Conservation (phyloP, 1,140 invertebrate species). For the Marisa cornuarietis region DNA sequence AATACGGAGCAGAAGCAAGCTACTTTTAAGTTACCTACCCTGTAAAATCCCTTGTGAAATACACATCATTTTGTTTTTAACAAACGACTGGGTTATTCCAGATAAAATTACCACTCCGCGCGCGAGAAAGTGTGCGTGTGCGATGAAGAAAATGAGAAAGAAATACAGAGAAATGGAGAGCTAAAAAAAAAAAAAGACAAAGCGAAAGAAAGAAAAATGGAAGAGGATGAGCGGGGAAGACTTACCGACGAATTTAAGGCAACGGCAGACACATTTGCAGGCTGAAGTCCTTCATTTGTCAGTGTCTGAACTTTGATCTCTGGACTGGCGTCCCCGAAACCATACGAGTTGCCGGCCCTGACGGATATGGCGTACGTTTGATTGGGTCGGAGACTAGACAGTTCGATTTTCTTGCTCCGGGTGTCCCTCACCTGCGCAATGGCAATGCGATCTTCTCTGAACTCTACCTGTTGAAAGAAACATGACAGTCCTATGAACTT, state of each 20-base stretch:
- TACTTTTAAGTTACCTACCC: no score
- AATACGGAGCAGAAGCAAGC: no score
- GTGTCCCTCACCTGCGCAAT: slow-evolving; percentile 3
- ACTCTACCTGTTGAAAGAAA: no score
- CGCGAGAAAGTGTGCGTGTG: not conserved
- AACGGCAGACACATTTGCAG: slow-evolving; percentile 29
- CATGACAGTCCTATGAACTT: no score
- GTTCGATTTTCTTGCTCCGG: not conserved
- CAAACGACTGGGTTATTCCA: no score
- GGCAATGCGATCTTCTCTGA: no score
- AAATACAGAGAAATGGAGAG: not conserved
- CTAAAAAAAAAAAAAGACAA: not conserved
- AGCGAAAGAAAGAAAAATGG: not conserved
- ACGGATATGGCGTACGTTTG: slow-evolving; percentile 19
- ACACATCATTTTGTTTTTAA: no score
- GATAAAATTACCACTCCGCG: no score
- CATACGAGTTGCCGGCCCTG: slow-evolving; percentile 9
- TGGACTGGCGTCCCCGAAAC: slow-evolving; percentile 3
- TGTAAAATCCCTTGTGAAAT: no score
- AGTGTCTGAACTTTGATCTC: slow-evolving; percentile 24
- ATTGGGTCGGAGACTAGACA: slow-evolving; percentile 16
- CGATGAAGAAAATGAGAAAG: not conserved
- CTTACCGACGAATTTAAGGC: slow-evolving; percentile 31
- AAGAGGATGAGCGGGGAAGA: not conserved
- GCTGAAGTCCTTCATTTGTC: slow-evolving; percentile 27